Percentiles rank a stretch among this genome's conserved stretches.
Conservation (phyloP, 2,797 vertebrate species). For the Gymnodraco acuticeps region DNA sequence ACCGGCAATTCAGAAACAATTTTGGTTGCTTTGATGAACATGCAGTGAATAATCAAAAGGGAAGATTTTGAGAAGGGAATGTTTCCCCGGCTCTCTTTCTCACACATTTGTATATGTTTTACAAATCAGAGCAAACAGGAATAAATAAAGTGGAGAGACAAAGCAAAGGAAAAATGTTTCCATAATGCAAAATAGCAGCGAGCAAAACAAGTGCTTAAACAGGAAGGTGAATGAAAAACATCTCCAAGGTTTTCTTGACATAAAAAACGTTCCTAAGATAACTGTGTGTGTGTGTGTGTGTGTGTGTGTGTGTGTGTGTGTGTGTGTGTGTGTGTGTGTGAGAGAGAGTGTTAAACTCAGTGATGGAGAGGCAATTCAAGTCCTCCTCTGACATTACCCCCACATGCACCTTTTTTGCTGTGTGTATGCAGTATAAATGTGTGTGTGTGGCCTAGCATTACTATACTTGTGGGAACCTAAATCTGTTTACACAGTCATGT, state of each 20-base stretch:
- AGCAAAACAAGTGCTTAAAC: constrained; percentile 14
- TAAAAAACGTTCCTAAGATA: constrained; percentile 36
- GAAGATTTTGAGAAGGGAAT: background rate
- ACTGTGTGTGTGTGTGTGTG: background rate
- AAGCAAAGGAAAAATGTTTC: constrained; percentile 22
- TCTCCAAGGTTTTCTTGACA: constrained; percentile 35
- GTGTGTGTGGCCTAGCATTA: too few relatives aligned
- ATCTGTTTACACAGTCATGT: too few relatives aligned
- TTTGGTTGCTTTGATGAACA: background rate
- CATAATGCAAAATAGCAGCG: constrained; percentile 26
- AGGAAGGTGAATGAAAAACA: constrained; percentile 38
- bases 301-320: constrained; percentile 18
- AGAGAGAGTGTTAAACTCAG: constrained; percentile 23
- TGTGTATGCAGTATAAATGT: constrained; percentile 15
- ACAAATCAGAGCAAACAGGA: background rate
- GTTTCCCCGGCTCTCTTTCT: background rate
- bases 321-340: constrained; percentile 18
- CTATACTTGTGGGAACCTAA: too few relatives aligned
- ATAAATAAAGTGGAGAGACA: constrained; percentile 6
- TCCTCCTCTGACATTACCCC: constrained; percentile 70
- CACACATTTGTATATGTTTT: background rate
- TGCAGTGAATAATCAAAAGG: background rate
- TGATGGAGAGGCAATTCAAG: constrained; percentile 73
- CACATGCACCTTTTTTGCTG: constrained; percentile 51
- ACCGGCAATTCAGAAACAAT: background rate